Evolutionary conservation across 2,888 invertebrate species (phyloP).

Genomic region (Apantesis nais): DNA sequence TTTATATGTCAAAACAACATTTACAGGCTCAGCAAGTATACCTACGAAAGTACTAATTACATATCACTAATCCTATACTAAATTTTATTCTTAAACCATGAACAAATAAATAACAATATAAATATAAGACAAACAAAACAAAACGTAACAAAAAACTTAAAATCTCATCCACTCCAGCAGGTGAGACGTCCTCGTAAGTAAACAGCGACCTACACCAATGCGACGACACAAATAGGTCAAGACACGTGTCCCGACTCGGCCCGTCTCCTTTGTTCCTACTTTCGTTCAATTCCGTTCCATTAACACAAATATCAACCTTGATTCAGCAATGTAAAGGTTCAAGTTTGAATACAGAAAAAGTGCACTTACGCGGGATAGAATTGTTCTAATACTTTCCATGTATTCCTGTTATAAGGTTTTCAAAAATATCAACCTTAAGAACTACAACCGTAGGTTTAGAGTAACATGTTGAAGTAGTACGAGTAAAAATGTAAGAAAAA

Average conservation of each 20-base stretch:
- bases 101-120: no score
- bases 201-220: conserved; percentile 67
- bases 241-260: conserved; percentile 57
- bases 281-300: conserved; percentile 38
- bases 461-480: neutral
- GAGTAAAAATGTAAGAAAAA: conserved; percentile 41
- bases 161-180: conserved; percentile 22
- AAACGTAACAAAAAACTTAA: conserved; percentile 8
- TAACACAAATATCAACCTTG: conserved; percentile 36
- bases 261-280: conserved; percentile 55
- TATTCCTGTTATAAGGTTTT: neutral
- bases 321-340: conserved; percentile 10
- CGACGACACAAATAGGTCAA: conserved; percentile 69
- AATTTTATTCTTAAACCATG: no score
- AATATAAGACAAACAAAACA: neutral
- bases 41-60: no score
- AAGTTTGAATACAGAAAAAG: conserved; percentile 16
- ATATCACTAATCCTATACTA: no score
- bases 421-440: conserved; percentile 11
- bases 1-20: no score
- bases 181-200: conserved; percentile 29
- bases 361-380: conserved; percentile 17
- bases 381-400: conserved; percentile 19
- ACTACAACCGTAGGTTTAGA: neutral
- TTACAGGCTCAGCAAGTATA: no score